Base-by-base conservation (phyloP, 1,140 invertebrate genomes). In the Megathymus violae region DNA sequence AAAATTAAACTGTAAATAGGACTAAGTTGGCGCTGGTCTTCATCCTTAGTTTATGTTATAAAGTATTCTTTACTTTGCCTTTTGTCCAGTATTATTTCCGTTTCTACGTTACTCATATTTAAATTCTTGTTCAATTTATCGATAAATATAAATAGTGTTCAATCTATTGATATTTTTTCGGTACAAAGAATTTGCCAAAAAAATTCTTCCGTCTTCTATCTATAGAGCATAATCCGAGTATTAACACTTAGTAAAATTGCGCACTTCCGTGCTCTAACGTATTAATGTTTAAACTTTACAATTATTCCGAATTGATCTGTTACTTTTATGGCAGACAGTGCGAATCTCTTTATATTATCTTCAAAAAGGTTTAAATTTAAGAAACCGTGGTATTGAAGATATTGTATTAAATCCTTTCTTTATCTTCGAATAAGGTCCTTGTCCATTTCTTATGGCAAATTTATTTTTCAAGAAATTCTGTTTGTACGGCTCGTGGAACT, bases 1-100 rank as follows among this genome's bases (percentile, higher is more conserved):
- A 51, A 66, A 75, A 50, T 77, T 75, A 71, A 64, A 61, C 69
- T 71, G 67, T 59, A 71, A 71, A 67, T 31, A 50, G 50, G 31
- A 44, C 31, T 51, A 14, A 13, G 41, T 38, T 50, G n/a, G 16
- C 27, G 17, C 15, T 27, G 27, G 10, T 43, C 0, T n/a, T 56
- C 14, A 38, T 38, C 17, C 31, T 50, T 50, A 27, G 31, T 17
- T 19, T 27, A 41, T 4, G 15, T 54, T 36, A 36, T 36, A n/a
- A n/a, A n/a, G n/a, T 41, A 41, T 36, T 38, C 11, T 52, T 17
- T 36, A 51, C 41, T 17, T 52, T 40, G 34, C 13, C 27, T 36
- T 41, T 13, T 25, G 36, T 54, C 40, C 41, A 19, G 3, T n/a
- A 13, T 6, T 16, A 9, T 52, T 43, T 27, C 19, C 2, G 19